Conservation (phyloP, 2,797 vertebrate genomes). For the Microctenopoma steveboyesi region DNA sequence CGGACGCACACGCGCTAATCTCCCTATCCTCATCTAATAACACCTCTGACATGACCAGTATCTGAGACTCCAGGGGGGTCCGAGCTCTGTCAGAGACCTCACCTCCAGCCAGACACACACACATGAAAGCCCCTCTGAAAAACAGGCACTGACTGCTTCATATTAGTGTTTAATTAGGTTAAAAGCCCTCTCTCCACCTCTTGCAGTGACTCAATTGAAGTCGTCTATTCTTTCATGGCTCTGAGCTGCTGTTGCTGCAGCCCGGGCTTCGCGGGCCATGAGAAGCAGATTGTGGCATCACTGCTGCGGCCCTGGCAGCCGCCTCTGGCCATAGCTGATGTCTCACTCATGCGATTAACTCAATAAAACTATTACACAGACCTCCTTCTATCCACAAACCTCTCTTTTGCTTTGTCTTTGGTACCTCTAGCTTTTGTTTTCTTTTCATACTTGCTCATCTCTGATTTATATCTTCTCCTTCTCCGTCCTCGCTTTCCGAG, state of each 20-base stretch:
- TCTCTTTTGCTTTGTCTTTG: conserved; percentile 33
- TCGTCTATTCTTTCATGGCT: conserved; percentile 78
- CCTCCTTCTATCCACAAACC: conserved; percentile 48
- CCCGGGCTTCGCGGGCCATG: conserved; percentile 63
- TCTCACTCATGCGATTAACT: conserved; percentile 80
- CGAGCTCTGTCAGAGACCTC: conserved; percentile 40
- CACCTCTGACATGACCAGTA: conserved; percentile 48
- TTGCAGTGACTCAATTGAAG: conserved; percentile 78
- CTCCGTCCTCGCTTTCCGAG: conserved; percentile 19
- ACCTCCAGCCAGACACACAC: conserved; percentile 39
- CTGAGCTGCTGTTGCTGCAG: conserved; percentile 69
- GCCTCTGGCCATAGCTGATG: conserved; percentile 71
- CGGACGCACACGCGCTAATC: conserved; percentile 55
- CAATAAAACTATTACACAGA: conserved; percentile 78
- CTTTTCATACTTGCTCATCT: conserved; percentile 59
- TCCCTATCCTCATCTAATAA: conserved; percentile 64
- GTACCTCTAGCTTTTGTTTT: conserved; percentile 52
- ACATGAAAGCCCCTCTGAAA: conserved; percentile 61
- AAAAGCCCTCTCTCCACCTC: conserved; percentile 67
- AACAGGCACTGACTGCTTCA: conserved; percentile 79
- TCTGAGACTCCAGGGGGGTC: conserved; percentile 58
- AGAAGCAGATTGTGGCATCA: conserved; percentile 56
- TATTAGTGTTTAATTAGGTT: conserved; percentile 87
- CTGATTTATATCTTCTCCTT: conserved; percentile 19
- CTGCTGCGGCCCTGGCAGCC: conserved; percentile 26